Base-by-base conservation (phyloP, 2,888 invertebrate genomes). In the Netelia inedita region DNA sequence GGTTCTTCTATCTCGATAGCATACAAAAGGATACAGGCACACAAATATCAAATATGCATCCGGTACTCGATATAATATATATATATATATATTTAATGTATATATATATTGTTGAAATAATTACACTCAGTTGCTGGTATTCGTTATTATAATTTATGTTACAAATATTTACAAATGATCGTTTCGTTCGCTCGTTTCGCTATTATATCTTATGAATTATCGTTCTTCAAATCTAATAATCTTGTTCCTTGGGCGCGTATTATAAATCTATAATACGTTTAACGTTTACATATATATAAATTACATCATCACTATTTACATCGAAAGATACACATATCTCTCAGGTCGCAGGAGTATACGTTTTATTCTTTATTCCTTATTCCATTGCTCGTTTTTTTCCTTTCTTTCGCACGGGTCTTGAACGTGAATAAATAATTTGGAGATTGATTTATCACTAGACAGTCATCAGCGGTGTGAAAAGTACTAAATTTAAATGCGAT, bases 21-120 rank as follows among this genome's bases (percentile, higher is more conserved):
- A 92, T 93, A 93, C 92, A 93, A 93, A 93, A 92, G 92, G 91
- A 92, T 93, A 93, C 93, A 93, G 93, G 93, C 93, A 93, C 93
- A 93, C 93, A 93, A 92, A 93, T 93, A 93, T 93, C 92, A 93
- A 93, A 93, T 93, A 93, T 92, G 92, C 92, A 91, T 92, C 89
- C 89, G 88, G 89, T 90, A 89, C 86, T 91, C 90, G 88, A 88
- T 89, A 91, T 88, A 87, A 89, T 90, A 83, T 85, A 86, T 87
- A 81, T 87, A 79, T 79, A 74, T 74, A 65, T 79, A 72, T 72
- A 65, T 75, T 53, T 74, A 35, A 66, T 65, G n/a, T 68, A 50
- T 68, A 46, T 57, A 57, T 57, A 41, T 55, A 59, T 59, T 91
- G 89, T 89, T 87, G 87, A 87, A 90, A 90, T 93, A 92, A 93